Evolutionary conservation across 2,797 vertebrate genomes (phyloP).

Genomic region (Tauraco hartlaubi): DNA sequence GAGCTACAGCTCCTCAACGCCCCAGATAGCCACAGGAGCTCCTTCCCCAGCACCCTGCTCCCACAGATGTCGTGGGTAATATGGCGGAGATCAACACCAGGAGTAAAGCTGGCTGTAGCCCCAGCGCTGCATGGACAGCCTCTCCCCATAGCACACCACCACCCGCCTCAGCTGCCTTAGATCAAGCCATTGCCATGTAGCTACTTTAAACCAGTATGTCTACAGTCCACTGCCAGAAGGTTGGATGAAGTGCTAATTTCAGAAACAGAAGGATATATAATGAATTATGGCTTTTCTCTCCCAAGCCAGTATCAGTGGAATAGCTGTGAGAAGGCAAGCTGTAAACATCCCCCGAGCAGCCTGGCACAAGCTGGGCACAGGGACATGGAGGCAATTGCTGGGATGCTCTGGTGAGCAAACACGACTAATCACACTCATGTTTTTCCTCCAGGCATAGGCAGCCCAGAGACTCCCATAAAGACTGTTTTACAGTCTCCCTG

Average conservation of each 20-base stretch:
- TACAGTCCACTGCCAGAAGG: not conserved
- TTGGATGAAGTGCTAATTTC: not conserved
- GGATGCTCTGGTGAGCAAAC: not conserved
- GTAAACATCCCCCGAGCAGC: not conserved
- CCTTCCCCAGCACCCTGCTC: not conserved
- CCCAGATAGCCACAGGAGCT: not conserved
- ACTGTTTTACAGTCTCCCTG: slow-evolving; percentile 28
- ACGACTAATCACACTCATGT: not conserved
- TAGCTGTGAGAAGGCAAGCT: not conserved
- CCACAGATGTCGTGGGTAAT: fast-evolving
- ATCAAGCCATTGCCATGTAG: not conserved
- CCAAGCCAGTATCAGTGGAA: not conserved
- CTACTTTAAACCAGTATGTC: not conserved
- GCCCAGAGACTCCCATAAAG: not conserved
- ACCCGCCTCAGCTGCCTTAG: not conserved
- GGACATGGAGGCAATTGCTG: not conserved
- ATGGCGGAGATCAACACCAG: fast-evolving
- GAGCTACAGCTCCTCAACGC: not conserved
- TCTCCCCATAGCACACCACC: not conserved
- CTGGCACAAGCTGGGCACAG: not conserved
- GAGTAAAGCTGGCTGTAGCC: not conserved
- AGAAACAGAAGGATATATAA: not conserved
- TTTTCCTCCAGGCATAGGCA: slow-evolving; percentile 22
- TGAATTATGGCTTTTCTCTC: not conserved
- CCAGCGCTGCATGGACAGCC: not conserved